Base-by-base conservation (phyloP, 2,888 invertebrate genomes). In the Drosophila ezoana region DNA sequence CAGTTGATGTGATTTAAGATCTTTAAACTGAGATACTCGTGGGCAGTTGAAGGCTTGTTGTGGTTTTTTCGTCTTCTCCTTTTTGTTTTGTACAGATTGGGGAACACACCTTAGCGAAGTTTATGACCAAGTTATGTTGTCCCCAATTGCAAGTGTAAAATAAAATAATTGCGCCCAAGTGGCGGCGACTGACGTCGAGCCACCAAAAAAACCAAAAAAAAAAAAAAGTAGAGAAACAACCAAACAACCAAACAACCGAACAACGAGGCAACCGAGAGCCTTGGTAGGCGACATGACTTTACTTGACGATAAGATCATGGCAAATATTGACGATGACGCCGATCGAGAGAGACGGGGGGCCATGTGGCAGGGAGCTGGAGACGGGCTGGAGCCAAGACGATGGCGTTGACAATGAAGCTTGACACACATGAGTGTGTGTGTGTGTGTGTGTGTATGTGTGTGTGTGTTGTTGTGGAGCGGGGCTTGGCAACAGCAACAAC, bases 271-370 rank as follows among this genome's bases (percentile, higher is more conserved):
- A 60, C 51, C 35, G 48, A 66, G 37, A 72, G 81, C 73, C 81
- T 87, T 87, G 81, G 86, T 87, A 86, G 79, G 73, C 89, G 79
- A 84, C 83, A 87, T 89, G 87, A 84, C 87, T 87, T 73, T 70
- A 62, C 71, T 73, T 77, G 89, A 87, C 81, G 84, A 84, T 84
- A 84, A 84, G 89, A 84, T 84, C 84, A 87, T 81, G 89, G 75
- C 87, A 89, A 89, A 87, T 89, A 89, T 89, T 71, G 78, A 64
- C 63, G 72, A 74, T 68, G 69, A 79, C 71, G 71, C 10, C 41
- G 59, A 45, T 32, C 45, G 54, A 51, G 51, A 53, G 44, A 10
- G n/a, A 38, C 59, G 37, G 35, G 11, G 66, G 59, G 49, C 8
- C 28, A 8, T 28, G 8, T 8, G 28, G 28, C 28, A 37, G 59